Base-by-base conservation (phyloP, 1,140 invertebrate species). In the Hesperophylax magnus region DNA sequence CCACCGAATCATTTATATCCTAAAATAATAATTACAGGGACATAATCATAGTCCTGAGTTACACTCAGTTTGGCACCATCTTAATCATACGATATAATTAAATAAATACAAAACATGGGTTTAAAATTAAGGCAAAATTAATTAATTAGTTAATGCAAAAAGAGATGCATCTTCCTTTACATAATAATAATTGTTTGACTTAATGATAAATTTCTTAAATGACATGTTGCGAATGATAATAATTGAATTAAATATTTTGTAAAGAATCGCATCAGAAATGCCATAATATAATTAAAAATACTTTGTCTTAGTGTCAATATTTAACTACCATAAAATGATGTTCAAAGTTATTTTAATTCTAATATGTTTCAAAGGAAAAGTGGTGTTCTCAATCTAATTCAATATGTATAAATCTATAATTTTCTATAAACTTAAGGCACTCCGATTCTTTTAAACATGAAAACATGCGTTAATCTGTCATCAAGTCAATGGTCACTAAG, bases 371-470 rank as follows among this genome's bases (percentile, higher is more conserved):
- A 65, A 67, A 81, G 71, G 76, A 83, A 83, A 78, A 81, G 74
- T 84, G 82, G 82, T 84, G 82, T 84, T 83, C 79, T 79, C 63
- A 54, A 69, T 78, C 60, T 81, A 80, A 78, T 77, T 71, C 67
- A 80, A 81, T 83, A 79, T 75, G 71, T 79, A 83, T 81, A 81
- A 80, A 83, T 81, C 77, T 81, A 84, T 81, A 83, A 79, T 84
- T 83, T 77, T 80, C 82, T 81, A 84, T 79, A 75, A 81, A 81
- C 82, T 84, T 84, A 84, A 84, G 82, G 82, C 82, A 84, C 82
- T 84, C 82, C 72, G 74, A 80, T 84, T 78, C 80, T 81, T 78
- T 67, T 78, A 47, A 77, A 58, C 54, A 60, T 76, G 72, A 76
- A 76, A 76, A 74, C 71, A 58, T 76, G 54, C 72, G 72, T 76